phyloP scores from a whole-genome alignment of 1,140 invertebrate genomes.

The Akabosia matsudoensis region DNA sequence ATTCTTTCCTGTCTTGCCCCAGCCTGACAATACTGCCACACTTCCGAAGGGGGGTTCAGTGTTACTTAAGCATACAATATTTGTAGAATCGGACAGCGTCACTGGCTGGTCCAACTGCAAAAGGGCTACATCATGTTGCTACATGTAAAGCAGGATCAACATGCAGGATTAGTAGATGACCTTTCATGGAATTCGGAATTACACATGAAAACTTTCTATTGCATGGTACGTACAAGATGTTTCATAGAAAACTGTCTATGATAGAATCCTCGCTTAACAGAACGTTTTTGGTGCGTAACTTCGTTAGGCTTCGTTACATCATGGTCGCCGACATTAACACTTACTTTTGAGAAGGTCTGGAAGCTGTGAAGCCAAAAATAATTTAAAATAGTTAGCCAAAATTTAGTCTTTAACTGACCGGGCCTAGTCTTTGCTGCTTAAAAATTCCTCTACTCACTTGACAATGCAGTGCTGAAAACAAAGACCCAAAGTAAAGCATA shows the following conservation, averaged over 20 bases:
- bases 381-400: conserved; percentile 7
- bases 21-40: conserved; percentile 34
- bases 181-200: no score
- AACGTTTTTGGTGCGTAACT: not conserved
- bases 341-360: not conserved
- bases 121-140: conserved; percentile 50
- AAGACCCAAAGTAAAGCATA: no score
- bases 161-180: no score
- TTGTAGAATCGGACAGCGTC: conserved; percentile 48
- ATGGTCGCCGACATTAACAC: conserved; percentile 28
- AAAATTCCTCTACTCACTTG: conserved; percentile 63
- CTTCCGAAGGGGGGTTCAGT: conserved; percentile 21
- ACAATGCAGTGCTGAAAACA: conserved; percentile 73
- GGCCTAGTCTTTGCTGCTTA: not conserved
- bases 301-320: not conserved
- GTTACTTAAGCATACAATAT: conserved; percentile 50
- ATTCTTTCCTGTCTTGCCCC: conserved; percentile 30
- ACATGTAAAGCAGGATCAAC: not conserved
- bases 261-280: not conserved
- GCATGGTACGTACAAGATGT: not conserved
- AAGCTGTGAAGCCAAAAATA: not conserved
- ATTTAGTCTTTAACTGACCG: not conserved
- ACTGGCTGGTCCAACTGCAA: conserved; percentile 49
- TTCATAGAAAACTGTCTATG: not conserved
- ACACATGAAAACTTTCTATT: not conserved